Conservation (phyloP, 2,888 invertebrate species). For the Nycteola revayana region DNA sequence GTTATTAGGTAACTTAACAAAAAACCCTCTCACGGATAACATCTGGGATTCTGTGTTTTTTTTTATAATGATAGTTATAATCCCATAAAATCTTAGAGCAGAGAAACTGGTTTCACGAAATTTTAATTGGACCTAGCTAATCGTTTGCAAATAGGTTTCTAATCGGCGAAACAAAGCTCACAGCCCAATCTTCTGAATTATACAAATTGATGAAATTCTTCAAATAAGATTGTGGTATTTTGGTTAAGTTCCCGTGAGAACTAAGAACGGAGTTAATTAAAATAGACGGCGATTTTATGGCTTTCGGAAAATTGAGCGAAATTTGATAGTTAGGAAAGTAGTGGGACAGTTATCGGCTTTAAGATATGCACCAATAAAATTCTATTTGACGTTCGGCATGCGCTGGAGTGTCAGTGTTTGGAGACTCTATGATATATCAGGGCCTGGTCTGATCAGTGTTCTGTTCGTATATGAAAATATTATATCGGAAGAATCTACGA, state of each 20-base stretch:
- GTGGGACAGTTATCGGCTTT: conserved; percentile 9
- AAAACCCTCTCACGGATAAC: conserved; percentile 4
- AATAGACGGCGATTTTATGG: conserved; percentile 17
- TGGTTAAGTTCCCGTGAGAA: conserved; percentile 46
- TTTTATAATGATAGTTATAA: conserved; percentile 4
- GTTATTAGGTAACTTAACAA: too few relatives aligned
- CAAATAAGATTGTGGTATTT: conserved; percentile 13
- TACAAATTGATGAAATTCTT: conserved; percentile 39
- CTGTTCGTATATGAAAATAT: too few relatives aligned
- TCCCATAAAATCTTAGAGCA: conserved; percentile 8
- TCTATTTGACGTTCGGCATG: too few relatives aligned
- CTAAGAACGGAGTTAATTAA: conserved; percentile 26
- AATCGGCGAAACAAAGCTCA: conserved; percentile 29
- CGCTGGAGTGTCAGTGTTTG: too few relatives aligned
- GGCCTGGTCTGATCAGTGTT: too few relatives aligned
- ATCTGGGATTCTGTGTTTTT: conserved; percentile 15
- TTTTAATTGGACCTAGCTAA: conserved; percentile 20
- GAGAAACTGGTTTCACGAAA: conserved; percentile 12
- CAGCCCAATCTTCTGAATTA: conserved; percentile 24
- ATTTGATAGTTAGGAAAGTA: conserved; percentile 25
- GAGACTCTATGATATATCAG: neutral
- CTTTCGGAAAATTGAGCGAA: conserved; percentile 23
- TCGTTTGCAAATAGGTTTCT: conserved; percentile 25
- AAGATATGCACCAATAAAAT: too few relatives aligned
- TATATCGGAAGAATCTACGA: too few relatives aligned